Conservation (phyloP, 2,888 invertebrate species). For the Campoletis raptor region DNA sequence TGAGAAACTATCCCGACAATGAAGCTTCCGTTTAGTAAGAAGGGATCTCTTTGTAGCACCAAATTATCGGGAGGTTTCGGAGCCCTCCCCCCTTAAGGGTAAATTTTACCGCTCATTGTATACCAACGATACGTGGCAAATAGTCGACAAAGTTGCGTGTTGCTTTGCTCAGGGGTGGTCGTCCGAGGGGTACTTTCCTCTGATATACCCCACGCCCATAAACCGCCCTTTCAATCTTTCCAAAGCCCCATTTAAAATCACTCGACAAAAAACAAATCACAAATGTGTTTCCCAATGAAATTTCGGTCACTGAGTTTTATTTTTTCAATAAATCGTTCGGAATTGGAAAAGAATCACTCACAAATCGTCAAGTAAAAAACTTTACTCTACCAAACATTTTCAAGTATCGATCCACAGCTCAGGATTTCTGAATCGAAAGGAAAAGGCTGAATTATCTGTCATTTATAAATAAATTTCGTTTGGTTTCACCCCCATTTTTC, state of each 20-base stretch:
- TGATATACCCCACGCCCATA: conserved; percentile 63
- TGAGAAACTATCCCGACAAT: conserved; percentile 21
- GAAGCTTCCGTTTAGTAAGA: conserved; percentile 42
- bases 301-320: background rate
- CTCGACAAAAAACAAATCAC: background rate
- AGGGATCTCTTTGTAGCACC: conserved; percentile 39
- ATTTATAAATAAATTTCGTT: background rate
- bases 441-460: background rate
- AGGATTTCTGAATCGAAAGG: background rate
- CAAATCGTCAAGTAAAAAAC: background rate
- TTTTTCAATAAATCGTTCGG: background rate
- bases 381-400: background rate
- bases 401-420: too few species aligned
- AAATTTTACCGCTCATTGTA: conserved; percentile 7
- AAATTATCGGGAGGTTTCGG: conserved; percentile 45
- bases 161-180: conserved; percentile 57
- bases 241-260: background rate
- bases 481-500: background rate
- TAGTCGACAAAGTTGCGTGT: conserved; percentile 18
- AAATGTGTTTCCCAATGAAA: background rate
- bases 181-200: conserved; percentile 34
- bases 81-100: conserved; percentile 13
- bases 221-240: conserved; percentile 51
- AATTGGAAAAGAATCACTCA: background rate
- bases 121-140: conserved; percentile 19